Percentiles rank a stretch among this genome's conserved stretches.
Conservation (phyloP, 2,888 invertebrate genomes). For the Amphipyra tragopoginis region DNA sequence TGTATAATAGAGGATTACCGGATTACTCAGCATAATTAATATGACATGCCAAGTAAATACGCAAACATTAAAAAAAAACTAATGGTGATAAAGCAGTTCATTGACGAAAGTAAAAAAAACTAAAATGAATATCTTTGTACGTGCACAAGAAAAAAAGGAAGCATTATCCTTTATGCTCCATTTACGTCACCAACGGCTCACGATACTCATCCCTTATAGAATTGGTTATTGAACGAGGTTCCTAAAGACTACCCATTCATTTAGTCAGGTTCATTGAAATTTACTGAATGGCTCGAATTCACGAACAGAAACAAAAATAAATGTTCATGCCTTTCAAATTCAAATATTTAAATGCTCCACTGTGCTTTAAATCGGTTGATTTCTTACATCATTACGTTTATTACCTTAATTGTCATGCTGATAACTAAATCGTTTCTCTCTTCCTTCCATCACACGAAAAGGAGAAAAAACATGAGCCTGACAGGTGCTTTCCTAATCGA, state of each 20-base stretch:
- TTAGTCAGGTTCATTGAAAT: slow-evolving; percentile 8
- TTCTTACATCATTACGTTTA: slow-evolving; percentile 24
- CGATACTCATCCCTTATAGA: neutral
- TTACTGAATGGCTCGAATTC: slow-evolving; percentile 12
- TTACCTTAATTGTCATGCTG: slow-evolving; percentile 27
- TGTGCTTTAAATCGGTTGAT: slow-evolving; percentile 15
- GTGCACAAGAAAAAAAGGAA: slow-evolving; percentile 16
- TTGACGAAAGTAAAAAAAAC: neutral
- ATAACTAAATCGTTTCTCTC: slow-evolving; percentile 26
- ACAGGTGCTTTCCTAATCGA: too few relatives aligned
- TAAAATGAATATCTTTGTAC: slow-evolving; percentile 14
- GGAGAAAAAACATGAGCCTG: too few relatives aligned
- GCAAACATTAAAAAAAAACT: neutral
- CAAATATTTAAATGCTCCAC: slow-evolving; percentile 7
- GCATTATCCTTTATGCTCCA: neutral
- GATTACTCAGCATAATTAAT: neutral
- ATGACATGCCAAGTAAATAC: neutral
- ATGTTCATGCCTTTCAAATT: neutral
- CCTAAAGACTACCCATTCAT: slow-evolving; percentile 11
- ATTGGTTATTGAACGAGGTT: slow-evolving; percentile 1
- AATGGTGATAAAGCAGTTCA: neutral
- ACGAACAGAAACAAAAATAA: neutral
- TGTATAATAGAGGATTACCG: neutral
- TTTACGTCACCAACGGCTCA: neutral
- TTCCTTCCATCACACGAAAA: slow-evolving; percentile 3